These are phyloP conservation scores for Pteropus alecto DNA, from an alignment of 2,113 vertebrate genomes.

Conservation along the genomic window DNA sequence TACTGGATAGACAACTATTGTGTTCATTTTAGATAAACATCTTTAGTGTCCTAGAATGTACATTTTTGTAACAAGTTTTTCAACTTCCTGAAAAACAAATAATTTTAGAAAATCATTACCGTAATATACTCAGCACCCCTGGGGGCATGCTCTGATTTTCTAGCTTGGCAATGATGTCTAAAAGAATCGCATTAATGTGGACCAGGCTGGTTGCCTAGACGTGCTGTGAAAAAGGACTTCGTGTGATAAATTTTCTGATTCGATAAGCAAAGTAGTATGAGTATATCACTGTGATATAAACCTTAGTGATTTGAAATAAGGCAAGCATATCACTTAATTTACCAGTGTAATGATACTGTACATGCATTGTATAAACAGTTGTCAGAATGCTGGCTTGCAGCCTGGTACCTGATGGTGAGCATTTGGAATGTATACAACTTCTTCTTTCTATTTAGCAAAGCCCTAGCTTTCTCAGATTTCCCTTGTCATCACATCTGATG, in stretches of 20 bases:
- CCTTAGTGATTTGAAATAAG: slow-evolving; percentile 18
- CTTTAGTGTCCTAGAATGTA: neutral
- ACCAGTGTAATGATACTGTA: neutral
- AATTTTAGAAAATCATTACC: neutral
- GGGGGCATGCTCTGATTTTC: neutral
- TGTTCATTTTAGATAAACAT: slow-evolving; percentile 13
- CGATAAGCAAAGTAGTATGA: neutral
- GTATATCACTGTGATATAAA: slow-evolving; percentile 6
- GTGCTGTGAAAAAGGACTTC: slow-evolving; percentile 7
- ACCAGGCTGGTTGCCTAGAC: neutral
- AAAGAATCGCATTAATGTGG: neutral
- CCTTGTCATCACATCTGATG: neutral
- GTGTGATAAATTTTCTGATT: neutral
- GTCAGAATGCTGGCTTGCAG: neutral
- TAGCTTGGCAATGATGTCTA: neutral
- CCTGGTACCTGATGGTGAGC: neutral
- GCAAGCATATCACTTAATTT: neutral
- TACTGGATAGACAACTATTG: neutral
- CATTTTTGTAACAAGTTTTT: neutral
- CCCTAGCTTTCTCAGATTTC: neutral
- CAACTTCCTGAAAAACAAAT: slow-evolving; percentile 16
- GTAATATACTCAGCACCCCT: neutral
- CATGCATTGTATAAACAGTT: neutral
- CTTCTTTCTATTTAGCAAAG: neutral
- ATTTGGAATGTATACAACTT: neutral